Base-by-base conservation (phyloP, 2,113 vertebrate genomes). In the Rhinoptilus africanus region DNA sequence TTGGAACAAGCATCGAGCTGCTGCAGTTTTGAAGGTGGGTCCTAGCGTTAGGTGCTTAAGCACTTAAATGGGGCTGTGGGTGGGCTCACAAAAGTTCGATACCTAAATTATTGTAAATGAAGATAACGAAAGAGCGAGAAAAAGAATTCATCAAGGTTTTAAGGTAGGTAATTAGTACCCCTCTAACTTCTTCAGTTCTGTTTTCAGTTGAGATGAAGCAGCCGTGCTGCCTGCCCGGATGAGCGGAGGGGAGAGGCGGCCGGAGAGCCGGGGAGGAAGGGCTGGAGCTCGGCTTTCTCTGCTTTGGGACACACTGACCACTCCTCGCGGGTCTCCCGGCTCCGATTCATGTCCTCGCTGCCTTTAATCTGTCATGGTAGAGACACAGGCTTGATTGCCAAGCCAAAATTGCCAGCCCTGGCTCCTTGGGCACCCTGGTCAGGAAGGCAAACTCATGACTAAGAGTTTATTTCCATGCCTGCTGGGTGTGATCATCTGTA, bases 301-400 rank as follows among this genome's bases (percentile, higher is more conserved):
- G 34, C 51, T 67, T 32, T 51, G 12, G 16, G 41, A 35, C 28
- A 10, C 2, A 0, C 4, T 16, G 41, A 22, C 30, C 5, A 1
- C 48, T 60, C 34, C 48, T 79, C 59, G 26, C 48, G 26, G 53
- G 24, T 27, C 27, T 54, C 54, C 81, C 14, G 2, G n/a, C 72
- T 86, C 53, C 76, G 53, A 77, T 59, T 72, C 53, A 8, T 24
- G n/a, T 26, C 54, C 12, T 74, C n/a, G 34, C 24, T 3, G 7
- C 47, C 82, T 72, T 14, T 28, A 34, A 19, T 48, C 22, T 0
- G 0, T 10, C 3, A 0, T 2, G 27, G 27, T 4, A 32, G 66
- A 56, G 47, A 23, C 18, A 34, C 22, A 54, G 47, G 56, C 32
- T 92, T 48, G 45, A 7, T 14, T 62, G 51, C 72, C 5, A 0